Percentiles rank a stretch among this genome's conserved stretches.
Evolutionary conservation across 2,888 invertebrate species (phyloP).

Genomic region (Phorcus lineatus): DNA sequence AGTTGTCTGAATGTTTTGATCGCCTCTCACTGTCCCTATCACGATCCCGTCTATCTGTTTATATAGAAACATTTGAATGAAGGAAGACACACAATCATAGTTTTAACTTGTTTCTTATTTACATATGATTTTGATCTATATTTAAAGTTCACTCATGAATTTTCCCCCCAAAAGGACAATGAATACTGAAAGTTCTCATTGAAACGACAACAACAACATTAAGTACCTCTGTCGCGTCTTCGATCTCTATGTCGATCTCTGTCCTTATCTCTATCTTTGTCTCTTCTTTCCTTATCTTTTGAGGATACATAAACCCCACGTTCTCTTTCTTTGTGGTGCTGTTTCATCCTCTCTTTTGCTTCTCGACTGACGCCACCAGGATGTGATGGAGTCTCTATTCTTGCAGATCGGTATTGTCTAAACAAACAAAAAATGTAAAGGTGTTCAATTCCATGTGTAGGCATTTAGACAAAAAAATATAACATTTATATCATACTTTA

Average conservation of each 20-base stretch:
- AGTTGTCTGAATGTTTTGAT: conserved; percentile 39
- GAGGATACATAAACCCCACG: conserved; percentile 85
- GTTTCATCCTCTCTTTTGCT: conserved; percentile 84
- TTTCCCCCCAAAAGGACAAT: no score
- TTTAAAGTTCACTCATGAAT: no score
- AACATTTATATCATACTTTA: neutral
- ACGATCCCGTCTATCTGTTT: conserved; percentile 2
- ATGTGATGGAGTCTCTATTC: conserved; percentile 94
- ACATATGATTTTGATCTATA: neutral
- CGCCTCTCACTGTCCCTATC: conserved; percentile 53
- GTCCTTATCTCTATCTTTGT: conserved; percentile 77
- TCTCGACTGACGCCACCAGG: conserved; percentile 92
- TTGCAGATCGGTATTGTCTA: conserved; percentile 84
- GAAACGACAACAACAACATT: no score
- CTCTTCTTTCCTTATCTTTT: conserved; percentile 79
- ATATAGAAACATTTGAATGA: neutral
- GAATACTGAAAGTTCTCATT: no score
- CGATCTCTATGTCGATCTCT: conserved; percentile 76
- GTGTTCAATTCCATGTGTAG: no score
- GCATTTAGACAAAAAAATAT: no score
- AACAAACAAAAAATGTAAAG: conserved; percentile 8
- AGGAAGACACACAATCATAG: neutral
- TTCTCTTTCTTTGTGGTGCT: conserved; percentile 79
- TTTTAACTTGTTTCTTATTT: neutral
- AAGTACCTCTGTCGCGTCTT: conserved; percentile 45